A percentile compares a stretch with the other conserved stretches of the same genome.
phyloP scores from a whole-genome alignment of 1,140 invertebrate species.

The Gonatopus flavifemur region DNA sequence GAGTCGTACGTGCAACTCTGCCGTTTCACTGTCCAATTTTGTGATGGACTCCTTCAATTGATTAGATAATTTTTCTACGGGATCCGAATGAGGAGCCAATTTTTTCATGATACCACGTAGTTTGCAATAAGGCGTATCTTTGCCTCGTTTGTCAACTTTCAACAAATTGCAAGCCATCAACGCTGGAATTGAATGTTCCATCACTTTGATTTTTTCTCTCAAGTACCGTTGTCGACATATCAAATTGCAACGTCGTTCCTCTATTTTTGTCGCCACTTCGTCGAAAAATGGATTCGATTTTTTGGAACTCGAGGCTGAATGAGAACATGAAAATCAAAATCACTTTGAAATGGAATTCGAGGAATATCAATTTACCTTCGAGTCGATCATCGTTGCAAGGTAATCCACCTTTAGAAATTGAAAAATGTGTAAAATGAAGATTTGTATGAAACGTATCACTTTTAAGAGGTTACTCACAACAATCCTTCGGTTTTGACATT shows the following conservation, averaged over 20 bases:
- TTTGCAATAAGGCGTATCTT: slow-evolving; percentile 32
- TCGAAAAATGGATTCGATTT: slow-evolving; percentile 6
- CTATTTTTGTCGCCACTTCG: slow-evolving; percentile 26
- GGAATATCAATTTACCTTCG: too few species aligned
- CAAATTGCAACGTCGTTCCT: slow-evolving; percentile 36
- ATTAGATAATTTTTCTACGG: slow-evolving; percentile 35
- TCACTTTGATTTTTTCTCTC: slow-evolving; percentile 35
- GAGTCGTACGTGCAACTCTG: slow-evolving; percentile 50
- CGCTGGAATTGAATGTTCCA: slow-evolving; percentile 48
- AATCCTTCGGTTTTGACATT: too few species aligned
- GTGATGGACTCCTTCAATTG: slow-evolving; percentile 25
- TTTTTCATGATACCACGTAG: slow-evolving; percentile 39
- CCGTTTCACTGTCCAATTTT: slow-evolving; percentile 33
- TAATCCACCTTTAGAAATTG: neutral
- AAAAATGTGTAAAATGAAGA: neutral
- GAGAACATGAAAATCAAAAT: too few species aligned
- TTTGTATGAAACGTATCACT: too few species aligned
- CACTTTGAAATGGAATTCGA: too few species aligned
- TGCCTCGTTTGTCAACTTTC: slow-evolving; percentile 13
- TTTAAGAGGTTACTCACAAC: too few species aligned
- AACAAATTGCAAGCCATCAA: slow-evolving; percentile 40
- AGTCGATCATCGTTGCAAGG: neutral
- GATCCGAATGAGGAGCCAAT: slow-evolving; percentile 33
- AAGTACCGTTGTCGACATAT: slow-evolving; percentile 32
- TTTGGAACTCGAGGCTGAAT: neutral